These are phyloP conservation scores for Chaenodraco wilsoni DNA, from an alignment of 2,797 vertebrate genomes.

Conservation along the genomic window DNA sequence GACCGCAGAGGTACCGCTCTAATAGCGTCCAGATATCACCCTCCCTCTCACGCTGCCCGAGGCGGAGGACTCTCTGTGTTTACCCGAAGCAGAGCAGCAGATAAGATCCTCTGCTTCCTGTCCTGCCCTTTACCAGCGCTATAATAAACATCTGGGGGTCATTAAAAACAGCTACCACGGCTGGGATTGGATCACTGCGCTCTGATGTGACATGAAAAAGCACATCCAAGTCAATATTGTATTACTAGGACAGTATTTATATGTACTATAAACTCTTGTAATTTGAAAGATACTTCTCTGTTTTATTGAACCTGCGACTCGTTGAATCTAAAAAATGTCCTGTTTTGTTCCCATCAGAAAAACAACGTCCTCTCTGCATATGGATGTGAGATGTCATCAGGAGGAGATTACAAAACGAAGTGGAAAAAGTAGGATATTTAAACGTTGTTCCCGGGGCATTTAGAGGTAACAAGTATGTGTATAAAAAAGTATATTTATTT, in stretches of 20 bases:
- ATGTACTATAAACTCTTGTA: background rate
- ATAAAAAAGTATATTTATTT: too few species aligned
- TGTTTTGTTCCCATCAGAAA: background rate
- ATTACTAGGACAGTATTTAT: conserved; percentile 1
- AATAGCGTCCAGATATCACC: conserved; percentile 2
- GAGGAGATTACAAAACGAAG: background rate
- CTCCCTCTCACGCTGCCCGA: conserved; percentile 23
- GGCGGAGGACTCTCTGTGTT: conserved; percentile 24
- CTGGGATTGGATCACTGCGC: conserved; percentile 48
- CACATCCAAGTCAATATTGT: conserved; percentile 14
- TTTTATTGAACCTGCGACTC: background rate
- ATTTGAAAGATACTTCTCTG: background rate
- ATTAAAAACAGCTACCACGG: conserved; percentile 54
- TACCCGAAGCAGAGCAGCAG: conserved; percentile 48
- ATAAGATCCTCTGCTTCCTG: conserved; percentile 43
- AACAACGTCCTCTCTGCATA: background rate
- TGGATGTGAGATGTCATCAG: background rate
- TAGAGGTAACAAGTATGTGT: too few species aligned
- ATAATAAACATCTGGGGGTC: conserved; percentile 47
- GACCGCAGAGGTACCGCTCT: background rate
- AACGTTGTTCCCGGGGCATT: too few species aligned
- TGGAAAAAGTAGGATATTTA: too few species aligned
- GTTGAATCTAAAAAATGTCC: background rate
- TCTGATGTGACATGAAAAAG: conserved; percentile 44
- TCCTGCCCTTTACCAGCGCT: conserved; percentile 30